Conservation (phyloP, 2,888 invertebrate genomes). For the Harpagoxenus sublaevis region DNA sequence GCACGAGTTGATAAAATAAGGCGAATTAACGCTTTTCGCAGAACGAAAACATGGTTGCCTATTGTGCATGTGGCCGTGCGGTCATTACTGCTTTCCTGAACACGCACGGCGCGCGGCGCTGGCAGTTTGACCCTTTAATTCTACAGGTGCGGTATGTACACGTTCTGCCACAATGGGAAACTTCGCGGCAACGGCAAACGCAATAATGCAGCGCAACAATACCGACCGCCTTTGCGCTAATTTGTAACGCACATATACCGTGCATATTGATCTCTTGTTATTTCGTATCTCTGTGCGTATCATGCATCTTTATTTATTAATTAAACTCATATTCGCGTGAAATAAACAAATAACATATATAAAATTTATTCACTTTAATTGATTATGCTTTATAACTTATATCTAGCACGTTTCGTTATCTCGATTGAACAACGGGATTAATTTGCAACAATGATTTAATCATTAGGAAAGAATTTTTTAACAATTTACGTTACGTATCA, state of each 20-base stretch:
- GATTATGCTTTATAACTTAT: background rate
- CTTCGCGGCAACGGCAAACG: background rate
- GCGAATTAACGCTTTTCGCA: constrained; percentile 24
- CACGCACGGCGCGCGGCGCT: background rate
- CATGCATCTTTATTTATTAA: background rate
- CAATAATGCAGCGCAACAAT: background rate
- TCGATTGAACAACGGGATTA: background rate
- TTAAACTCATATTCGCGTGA: background rate
- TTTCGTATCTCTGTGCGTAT: background rate
- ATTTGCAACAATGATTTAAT: constrained; percentile 16
- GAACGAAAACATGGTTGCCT: background rate
- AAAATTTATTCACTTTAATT: background rate
- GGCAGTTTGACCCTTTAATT: constrained; percentile 29
- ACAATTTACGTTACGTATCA: background rate
- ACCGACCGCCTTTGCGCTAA: background rate
- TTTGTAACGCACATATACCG: background rate
- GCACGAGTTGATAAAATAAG: constrained; percentile 6
- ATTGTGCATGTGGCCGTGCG: background rate
- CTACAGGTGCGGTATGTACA: background rate
- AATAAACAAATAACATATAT: background rate
- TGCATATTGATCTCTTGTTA: background rate
- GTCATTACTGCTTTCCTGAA: constrained; percentile 6
- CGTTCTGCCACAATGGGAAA: constrained; percentile 28
- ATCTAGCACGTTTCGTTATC: background rate
- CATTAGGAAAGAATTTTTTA: background rate